Evolutionary conservation across 2,888 invertebrate species (phyloP).

Genomic region (Protula sp.): DNA sequence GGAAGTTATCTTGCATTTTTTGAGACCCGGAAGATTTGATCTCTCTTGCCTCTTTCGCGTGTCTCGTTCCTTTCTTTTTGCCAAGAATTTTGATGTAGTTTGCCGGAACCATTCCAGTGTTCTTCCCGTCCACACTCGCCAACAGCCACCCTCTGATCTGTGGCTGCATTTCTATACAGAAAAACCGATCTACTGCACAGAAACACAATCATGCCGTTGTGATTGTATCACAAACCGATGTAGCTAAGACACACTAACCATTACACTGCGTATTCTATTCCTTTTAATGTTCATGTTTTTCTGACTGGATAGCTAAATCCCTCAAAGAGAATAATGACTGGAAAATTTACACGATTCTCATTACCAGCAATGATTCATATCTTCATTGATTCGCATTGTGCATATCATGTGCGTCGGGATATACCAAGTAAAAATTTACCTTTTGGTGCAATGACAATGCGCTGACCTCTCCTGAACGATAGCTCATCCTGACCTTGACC

Average conservation of each 20-base stretch:
- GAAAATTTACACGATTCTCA: too few species aligned
- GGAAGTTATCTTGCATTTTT: too few species aligned
- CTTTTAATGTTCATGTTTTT: too few species aligned
- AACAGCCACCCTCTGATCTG: constrained; percentile 58
- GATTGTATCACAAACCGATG: not conserved
- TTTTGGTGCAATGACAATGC: constrained; percentile 73
- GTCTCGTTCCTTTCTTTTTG: constrained; percentile 31
- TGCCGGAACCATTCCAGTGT: constrained; percentile 58
- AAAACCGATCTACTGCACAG: not conserved
- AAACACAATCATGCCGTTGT: not conserved
- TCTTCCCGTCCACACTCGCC: constrained; percentile 56
- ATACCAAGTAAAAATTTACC: too few species aligned
- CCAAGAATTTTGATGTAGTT: constrained; percentile 59
- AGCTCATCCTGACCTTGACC: constrained; percentile 70
- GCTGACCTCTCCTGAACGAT: constrained; percentile 70
- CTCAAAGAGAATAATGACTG: too few species aligned
- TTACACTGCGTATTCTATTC: too few species aligned
- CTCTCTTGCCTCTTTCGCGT: too few species aligned
- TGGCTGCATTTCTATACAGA: constrained; percentile 67
- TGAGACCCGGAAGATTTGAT: too few species aligned
- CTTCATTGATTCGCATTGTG: too few species aligned
- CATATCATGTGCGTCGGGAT: too few species aligned
- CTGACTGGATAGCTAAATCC: too few species aligned
- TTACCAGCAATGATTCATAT: too few species aligned
- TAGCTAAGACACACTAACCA: not conserved